A percentile compares a stretch with the other conserved stretches of the same genome.
Evolutionary conservation across 2,888 invertebrate species (phyloP).

Genomic region (Gasteruption jaculator): DNA sequence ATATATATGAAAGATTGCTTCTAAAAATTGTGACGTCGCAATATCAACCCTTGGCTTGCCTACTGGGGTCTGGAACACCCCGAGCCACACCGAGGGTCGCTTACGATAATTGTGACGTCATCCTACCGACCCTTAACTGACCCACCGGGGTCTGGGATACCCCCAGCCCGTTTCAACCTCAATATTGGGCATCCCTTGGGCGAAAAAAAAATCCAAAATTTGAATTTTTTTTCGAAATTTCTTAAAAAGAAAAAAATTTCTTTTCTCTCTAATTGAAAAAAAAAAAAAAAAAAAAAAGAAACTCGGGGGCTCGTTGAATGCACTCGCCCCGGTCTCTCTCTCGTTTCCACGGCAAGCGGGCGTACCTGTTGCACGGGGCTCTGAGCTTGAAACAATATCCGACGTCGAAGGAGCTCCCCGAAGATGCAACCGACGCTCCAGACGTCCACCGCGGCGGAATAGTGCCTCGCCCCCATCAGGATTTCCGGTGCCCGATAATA

Average conservation of each 20-base stretch:
- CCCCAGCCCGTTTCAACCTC: too few species aligned
- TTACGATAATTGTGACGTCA: too few species aligned
- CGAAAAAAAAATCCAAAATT: too few species aligned
- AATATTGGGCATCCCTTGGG: too few species aligned
- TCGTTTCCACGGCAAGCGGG: background rate
- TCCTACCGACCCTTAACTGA: too few species aligned
- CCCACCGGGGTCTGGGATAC: too few species aligned
- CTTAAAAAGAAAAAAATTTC: background rate
- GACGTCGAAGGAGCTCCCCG: conserved; percentile 90
- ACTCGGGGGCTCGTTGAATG: conserved; percentile 4
- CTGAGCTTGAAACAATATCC: conserved; percentile 97
- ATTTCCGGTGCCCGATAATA: conserved; percentile 99
- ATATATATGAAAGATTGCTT: too few species aligned
- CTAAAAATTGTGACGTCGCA: too few species aligned
- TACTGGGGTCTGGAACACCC: too few species aligned
- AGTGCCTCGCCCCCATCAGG: conserved; percentile 97
- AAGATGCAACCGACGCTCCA: conserved; percentile 99
- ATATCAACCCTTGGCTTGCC: too few species aligned
- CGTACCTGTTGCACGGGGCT: conserved; percentile 91
- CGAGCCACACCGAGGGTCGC: too few species aligned
- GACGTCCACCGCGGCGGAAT: conserved; percentile 94
- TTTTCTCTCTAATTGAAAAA: background rate
- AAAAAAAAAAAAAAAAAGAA: conserved; percentile 16
- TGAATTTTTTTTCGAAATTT: too few species aligned
- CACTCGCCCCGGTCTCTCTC: background rate